Percentiles rank a stretch among this genome's conserved stretches.
These are phyloP conservation scores for Phoxinus phoxinus DNA, from an alignment of 2,113 vertebrate species.

Conservation along the genomic window DNA sequence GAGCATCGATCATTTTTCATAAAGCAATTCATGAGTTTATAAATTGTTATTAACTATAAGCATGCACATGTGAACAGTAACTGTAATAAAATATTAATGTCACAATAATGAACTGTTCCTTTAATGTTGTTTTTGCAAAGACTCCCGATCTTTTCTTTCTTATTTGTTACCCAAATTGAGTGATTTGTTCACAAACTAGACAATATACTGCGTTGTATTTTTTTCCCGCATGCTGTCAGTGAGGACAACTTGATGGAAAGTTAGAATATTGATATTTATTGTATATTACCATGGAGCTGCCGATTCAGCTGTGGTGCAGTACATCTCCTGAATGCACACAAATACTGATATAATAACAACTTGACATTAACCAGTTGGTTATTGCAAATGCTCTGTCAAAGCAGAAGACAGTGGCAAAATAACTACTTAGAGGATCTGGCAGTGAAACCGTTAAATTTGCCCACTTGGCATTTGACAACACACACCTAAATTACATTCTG, in stretches of 20 bases:
- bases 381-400: neutral
- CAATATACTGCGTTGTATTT: neutral
- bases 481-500: neutral
- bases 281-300: neutral
- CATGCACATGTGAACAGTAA: neutral
- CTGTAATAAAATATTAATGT: no score
- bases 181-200: neutral
- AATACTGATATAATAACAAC: neutral
- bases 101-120: neutral
- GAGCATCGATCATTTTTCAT: neutral
- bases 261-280: neutral
- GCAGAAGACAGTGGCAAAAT: neutral
- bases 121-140: neutral
- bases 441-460: constrained; percentile 39
- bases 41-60: neutral
- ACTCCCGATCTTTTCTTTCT: neutral
- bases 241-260: neutral
- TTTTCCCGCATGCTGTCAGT: no score
- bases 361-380: neutral
- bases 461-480: constrained; percentile 58
- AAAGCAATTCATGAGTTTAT: neutral
- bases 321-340: neutral
- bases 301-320: neutral
- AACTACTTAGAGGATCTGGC: constrained; percentile 7
- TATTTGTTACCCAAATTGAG: neutral